Evolutionary conservation across 64 coral and sea anemone species (phyloP), one percentile per base, ranked within the genome.

Genomic region (Montipora cactus): DNA sequence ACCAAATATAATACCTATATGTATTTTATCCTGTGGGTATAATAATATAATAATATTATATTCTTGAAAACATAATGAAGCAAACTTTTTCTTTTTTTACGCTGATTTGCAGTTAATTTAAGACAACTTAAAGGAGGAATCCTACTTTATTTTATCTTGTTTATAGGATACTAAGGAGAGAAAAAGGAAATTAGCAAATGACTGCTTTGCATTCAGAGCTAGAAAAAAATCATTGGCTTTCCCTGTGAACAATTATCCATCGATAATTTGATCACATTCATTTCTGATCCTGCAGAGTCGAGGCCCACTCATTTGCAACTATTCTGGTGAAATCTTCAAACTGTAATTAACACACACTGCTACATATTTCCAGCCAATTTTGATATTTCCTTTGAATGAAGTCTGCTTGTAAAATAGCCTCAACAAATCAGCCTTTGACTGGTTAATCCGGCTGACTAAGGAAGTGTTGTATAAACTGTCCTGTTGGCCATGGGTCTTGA

Each of bases 391-490:
- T 37, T 37, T 37, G 37, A 37, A 37, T 37, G 37, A 37, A 37
- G 37, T 37, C 52, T 55, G 52, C 52, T 55, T 55, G 52, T 55
- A 55, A 45, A 78, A 78, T 78, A 2, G 47, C 49, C 44, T 47
- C 5, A 78, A 78, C 13, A 2, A 78, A 78, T 49, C 16, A 37
- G 1, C 76, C 46, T 49, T 18, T 49, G 46, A 49, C 19, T 75
- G 5, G 19, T 88, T 80, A 88, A 75, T 93, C 92, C 72, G 87
- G 74, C 18, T 88, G 83, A 49, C 75, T 93, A 7, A 93, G 73
- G 49, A 93, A 93, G 66, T 62, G 49, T 28, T 76, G 45, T 55
- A 93, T 93, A 75, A 93, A 93, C 77, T 93, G 83, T 47, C 87
- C 74, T 58, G 92, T 93, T 7, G 92, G 92, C 77, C 78, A 80